Evolutionary conservation across 2,797 vertebrate species (phyloP), one percentile per base, ranked within the genome.

Genomic region (Anguilla anguilla): DNA sequence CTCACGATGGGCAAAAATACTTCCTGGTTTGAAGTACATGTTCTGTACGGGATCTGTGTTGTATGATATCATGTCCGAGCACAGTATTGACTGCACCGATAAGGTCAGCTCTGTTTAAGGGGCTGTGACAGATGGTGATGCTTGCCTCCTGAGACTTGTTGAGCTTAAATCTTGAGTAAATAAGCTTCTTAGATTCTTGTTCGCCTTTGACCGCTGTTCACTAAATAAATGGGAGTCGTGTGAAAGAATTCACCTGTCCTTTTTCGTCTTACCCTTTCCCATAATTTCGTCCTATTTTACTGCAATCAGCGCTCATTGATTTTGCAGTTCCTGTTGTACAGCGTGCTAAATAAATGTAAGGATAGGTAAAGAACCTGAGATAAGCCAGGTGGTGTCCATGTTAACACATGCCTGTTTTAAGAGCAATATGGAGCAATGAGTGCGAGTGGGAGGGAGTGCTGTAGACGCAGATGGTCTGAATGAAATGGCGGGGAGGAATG

Each of bases 131-230:
- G 46, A 82, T 82, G 39, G 79, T n/a, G 22, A 82, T 51, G 79
- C 43, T 82, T 51, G 19, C 79, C 79, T 82, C 46, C 46, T n/a
- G 25, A 79, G 74, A 51, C 43, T 51, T 46, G 25, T 49, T 35
- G 79, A 82, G 46, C 79, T 82, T 25, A 82, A 25, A 51, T 49
- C 43, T 82, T 79, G 35, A 51, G 25, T 51, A 51, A 82, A 82
- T 82, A 82, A 82, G 43, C 43, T 51, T 51, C 46, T 82, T 6
- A 25, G 22, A 46, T 82, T 6, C 19, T 46, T 51, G 43, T n/a
- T 82, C 2, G 19, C n/a, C 10, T 82, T 51, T 25, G 46, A 51
- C 79, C n/a, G 79, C 79, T 82, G 46, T 82, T 82, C 51, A 51
- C 79, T 51, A 82, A 51, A 82, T 49, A n/a, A 82, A 82, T 51